Evolutionary conservation across 2,888 invertebrate genomes (phyloP).

Genomic region (Drosophila flavopinicola): DNA sequence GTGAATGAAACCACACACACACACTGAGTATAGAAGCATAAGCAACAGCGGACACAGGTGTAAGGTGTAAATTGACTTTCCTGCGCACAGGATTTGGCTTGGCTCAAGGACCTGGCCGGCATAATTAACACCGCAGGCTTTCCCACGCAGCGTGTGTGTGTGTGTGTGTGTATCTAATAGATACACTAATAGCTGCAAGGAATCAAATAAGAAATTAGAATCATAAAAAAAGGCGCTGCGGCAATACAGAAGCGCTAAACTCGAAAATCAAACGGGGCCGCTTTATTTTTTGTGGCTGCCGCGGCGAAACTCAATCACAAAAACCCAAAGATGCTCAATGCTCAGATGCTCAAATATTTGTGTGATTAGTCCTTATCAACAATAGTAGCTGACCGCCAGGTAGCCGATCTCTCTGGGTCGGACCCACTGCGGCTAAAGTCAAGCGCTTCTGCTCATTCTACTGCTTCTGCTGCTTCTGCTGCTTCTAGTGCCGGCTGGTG

Average conservation of each 20-base stretch:
- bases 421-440: conserved; percentile 77
- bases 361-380: conserved; percentile 82
- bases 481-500: conserved; percentile 42
- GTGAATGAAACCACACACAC: conserved; percentile 78
- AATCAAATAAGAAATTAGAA: conserved; percentile 64
- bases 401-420: conserved; percentile 33
- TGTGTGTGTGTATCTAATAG: conserved; percentile 56
- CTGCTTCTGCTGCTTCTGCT: conserved; percentile 9
- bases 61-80: conserved; percentile 75
- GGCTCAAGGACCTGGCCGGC: conserved; percentile 49
- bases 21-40: background rate
- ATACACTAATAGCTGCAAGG: conserved; percentile 63
- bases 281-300: conserved; percentile 51
- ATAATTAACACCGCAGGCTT: conserved; percentile 79
- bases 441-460: conserved; percentile 48
- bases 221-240: conserved; percentile 39
- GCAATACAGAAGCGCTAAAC: conserved; percentile 82
- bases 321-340: no score
- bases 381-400: conserved; percentile 40
- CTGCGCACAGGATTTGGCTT: conserved; percentile 59
- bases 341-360: conserved; percentile 82
- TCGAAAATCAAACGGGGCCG: conserved; percentile 68
- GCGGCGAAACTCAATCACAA: conserved; percentile 68
- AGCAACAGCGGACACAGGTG: conserved; percentile 25
- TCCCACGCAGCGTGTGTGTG: conserved; percentile 72